Evolutionary conservation across 2,888 invertebrate species (phyloP).

Genomic region (Peribatodes rhomboidaria): DNA sequence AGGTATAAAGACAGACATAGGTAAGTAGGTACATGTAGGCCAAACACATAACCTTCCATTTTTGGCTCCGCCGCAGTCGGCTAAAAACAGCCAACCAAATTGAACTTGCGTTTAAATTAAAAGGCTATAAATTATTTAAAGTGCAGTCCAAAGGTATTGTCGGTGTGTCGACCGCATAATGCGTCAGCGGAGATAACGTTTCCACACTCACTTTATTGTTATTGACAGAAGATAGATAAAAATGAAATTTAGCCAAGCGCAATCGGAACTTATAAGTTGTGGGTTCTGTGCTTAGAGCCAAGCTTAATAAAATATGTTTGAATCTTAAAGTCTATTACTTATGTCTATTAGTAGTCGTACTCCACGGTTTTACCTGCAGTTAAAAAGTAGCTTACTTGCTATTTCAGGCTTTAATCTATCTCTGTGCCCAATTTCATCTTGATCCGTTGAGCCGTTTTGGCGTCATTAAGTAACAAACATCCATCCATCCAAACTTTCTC

Average conservation of each 20-base stretch:
- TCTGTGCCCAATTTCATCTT: too few species aligned
- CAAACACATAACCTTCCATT: too few species aligned
- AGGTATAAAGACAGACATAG: too few species aligned
- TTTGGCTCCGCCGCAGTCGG: not conserved
- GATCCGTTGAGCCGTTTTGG: too few species aligned
- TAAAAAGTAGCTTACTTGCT: too few species aligned
- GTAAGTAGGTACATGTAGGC: too few species aligned
- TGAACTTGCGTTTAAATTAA: constrained; percentile 49
- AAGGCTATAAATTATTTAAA: constrained; percentile 50
- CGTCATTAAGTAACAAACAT: too few species aligned
- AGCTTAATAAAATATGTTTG: not conserved
- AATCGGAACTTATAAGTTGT: constrained; percentile 26
- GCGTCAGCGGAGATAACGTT: constrained; percentile 41
- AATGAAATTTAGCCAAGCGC: constrained; percentile 28
- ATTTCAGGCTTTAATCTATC: too few species aligned
- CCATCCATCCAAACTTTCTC: too few species aligned
- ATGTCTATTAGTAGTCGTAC: too few species aligned
- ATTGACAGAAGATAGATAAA: constrained; percentile 59
- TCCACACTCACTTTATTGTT: constrained; percentile 58
- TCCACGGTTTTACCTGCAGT: too few species aligned
- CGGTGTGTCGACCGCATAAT: constrained; percentile 41
- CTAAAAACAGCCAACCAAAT: constrained; percentile 40
- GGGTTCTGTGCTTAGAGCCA: not conserved
- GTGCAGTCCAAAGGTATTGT: constrained; percentile 52
- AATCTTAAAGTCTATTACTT: too few species aligned